Percentiles rank a stretch among this genome's conserved stretches.
These are phyloP conservation scores for Pseudois nayaur DNA, from an alignment of 2,113 vertebrate species.

Conservation along the genomic window DNA sequence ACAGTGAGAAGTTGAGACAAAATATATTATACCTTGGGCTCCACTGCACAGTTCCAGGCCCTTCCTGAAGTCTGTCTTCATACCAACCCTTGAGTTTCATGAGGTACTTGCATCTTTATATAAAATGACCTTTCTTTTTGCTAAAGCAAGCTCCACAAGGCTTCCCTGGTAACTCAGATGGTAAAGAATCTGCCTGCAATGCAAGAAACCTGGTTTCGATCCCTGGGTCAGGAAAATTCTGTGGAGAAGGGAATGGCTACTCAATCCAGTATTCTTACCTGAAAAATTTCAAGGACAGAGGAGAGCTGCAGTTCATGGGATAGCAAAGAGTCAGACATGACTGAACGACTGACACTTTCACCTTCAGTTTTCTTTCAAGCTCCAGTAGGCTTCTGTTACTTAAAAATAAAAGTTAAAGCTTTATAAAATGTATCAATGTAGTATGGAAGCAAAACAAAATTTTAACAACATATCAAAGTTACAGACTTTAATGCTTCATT, in stretches of 20 bases:
- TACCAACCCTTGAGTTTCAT: not conserved
- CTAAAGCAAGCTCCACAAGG: not conserved
- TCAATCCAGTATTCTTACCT: not conserved
- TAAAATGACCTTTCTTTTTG: not conserved
- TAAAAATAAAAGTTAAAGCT: not conserved
- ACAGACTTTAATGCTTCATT: not conserved
- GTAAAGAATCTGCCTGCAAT: not conserved
- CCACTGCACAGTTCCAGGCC: not conserved
- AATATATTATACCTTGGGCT: not conserved
- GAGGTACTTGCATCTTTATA: not conserved
- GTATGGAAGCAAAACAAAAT: not conserved
- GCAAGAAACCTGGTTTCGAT: not conserved
- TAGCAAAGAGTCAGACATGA: not conserved
- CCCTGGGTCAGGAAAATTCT: not conserved
- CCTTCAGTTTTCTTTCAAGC: not conserved
- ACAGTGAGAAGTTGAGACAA: not conserved
- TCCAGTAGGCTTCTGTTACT: not conserved
- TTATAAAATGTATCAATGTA: not conserved
- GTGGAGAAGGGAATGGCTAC: not conserved
- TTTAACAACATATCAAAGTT: not conserved
- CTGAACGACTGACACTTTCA: not conserved
- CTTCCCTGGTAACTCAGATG: not conserved
- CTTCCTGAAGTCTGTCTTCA: not conserved
- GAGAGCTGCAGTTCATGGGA: not conserved
- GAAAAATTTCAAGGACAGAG: not conserved